Conservation (phyloP, 2,797 vertebrate genomes). For the Darevskia mixta region DNA sequence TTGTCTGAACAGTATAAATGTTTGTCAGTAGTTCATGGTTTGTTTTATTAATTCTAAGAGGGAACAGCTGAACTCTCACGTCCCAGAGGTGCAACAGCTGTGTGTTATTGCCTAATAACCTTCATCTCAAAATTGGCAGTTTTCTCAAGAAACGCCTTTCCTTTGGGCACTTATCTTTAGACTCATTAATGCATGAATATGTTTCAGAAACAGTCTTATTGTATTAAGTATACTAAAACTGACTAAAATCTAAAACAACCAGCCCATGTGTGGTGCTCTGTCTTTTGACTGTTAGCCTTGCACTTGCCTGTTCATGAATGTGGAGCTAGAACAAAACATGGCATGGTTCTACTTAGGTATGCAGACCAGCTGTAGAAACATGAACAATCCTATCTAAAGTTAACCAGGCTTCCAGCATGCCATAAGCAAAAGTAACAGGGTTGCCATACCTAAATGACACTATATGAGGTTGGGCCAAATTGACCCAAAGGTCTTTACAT, state of each 20-base stretch:
- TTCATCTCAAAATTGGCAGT: constrained; percentile 39
- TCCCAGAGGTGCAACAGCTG: constrained; percentile 46
- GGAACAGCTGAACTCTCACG: constrained; percentile 43
- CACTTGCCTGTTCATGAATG: not conserved
- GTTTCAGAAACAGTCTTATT: constrained; percentile 5
- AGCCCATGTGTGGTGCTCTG: not conserved
- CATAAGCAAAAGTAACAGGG: not conserved
- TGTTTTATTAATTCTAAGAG: constrained; percentile 36
- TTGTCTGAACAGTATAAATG: constrained; percentile 38
- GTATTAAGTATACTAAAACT: constrained; percentile 3
- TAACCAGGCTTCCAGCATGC: not conserved
- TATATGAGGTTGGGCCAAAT: not conserved
- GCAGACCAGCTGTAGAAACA: no score
- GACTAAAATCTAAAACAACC: not conserved
- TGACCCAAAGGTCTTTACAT: not conserved
- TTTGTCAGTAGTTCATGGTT: constrained; percentile 34
- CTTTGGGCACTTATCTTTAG: constrained; percentile 40
- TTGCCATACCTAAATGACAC: not conserved
- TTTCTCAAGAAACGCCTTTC: constrained; percentile 43
- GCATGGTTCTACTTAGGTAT: no score
- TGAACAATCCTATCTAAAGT: not conserved
- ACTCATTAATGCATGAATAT: not conserved
- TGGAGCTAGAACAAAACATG: not conserved
- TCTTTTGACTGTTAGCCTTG: not conserved
- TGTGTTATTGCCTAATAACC: constrained; percentile 37